Conservation (phyloP, 2,888 invertebrate genomes). For the Pinctada fucata region DNA sequence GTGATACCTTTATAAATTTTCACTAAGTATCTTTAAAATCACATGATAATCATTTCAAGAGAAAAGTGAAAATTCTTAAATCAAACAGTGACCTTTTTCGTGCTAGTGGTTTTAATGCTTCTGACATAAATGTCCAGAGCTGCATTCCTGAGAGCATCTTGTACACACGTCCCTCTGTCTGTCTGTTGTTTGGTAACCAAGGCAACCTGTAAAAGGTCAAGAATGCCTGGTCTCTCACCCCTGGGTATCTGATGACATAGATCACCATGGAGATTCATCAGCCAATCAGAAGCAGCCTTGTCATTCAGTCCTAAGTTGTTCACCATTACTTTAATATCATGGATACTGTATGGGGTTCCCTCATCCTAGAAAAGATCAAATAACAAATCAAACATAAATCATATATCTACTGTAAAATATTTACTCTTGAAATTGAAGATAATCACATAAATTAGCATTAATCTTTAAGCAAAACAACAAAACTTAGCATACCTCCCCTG, state of each 20-base stretch:
- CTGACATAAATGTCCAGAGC: slow-evolving; percentile 54
- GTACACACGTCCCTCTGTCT: slow-evolving; percentile 40
- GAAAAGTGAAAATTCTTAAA: too few species aligned
- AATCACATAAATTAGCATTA: too few species aligned
- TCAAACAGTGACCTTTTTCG: slow-evolving; percentile 47
- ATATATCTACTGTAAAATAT: too few species aligned
- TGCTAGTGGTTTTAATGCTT: slow-evolving; percentile 40
- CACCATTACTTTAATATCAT: slow-evolving; percentile 64
- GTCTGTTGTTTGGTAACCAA: slow-evolving; percentile 44
- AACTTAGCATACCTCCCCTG: slow-evolving; percentile 62
- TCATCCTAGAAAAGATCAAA: slow-evolving; percentile 62
- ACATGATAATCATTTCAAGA: too few species aligned
- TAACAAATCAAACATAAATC: neutral
- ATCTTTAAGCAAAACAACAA: too few species aligned
- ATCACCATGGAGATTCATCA: slow-evolving; percentile 55
- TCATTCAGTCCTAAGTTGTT: slow-evolving; percentile 58
- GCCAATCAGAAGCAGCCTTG: slow-evolving; percentile 58
- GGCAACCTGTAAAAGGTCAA: slow-evolving; percentile 81
- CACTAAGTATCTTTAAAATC: too few species aligned
- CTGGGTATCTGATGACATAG: slow-evolving; percentile 51
- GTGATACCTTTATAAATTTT: too few species aligned
- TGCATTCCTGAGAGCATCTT: slow-evolving; percentile 42
- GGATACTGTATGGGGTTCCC: slow-evolving; percentile 57
- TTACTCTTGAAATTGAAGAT: too few species aligned
- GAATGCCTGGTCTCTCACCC: slow-evolving; percentile 81